phyloP scores from a whole-genome alignment of 2,888 invertebrate genomes.

The Dasysyrphus tricinctus region DNA sequence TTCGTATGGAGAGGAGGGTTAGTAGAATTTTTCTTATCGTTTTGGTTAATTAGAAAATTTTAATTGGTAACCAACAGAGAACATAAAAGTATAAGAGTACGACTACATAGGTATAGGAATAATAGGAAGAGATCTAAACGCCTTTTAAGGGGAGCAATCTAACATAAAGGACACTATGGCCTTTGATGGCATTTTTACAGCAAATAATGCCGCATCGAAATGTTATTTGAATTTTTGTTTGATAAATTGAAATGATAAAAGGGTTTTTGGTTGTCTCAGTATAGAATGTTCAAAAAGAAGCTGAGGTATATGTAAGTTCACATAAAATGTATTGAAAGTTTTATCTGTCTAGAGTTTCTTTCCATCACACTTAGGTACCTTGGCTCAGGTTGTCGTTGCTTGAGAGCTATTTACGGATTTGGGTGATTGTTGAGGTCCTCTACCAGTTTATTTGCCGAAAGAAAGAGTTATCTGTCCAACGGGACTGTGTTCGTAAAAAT shows the following conservation, averaged over 20 bases:
- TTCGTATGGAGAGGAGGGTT: background rate
- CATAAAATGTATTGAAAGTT: no score
- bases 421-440: no score
- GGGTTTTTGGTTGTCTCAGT: background rate
- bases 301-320: no score
- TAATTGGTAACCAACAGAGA: conserved; percentile 57
- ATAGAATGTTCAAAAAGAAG: background rate
- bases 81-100: fast-evolving
- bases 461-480: no score
- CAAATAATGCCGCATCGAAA: background rate
- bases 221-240: conserved; percentile 37
- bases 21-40: conserved; percentile 46
- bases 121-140: conserved; percentile 8
- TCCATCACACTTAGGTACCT: no score
- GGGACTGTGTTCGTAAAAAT: no score
- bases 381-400: no score
- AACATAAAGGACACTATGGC: conserved; percentile 45
- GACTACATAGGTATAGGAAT: no score
- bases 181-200: conserved; percentile 18
- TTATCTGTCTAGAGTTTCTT: no score
- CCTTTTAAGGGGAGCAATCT: conserved; percentile 34
- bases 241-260: conserved; percentile 57
- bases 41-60: conserved; percentile 68
- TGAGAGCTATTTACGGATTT: no score
- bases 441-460: no score